Evolutionary conservation across 1,140 invertebrate species (phyloP), one percentile per base, ranked within the genome.

Genomic region (Zaprionus capensis): DNA sequence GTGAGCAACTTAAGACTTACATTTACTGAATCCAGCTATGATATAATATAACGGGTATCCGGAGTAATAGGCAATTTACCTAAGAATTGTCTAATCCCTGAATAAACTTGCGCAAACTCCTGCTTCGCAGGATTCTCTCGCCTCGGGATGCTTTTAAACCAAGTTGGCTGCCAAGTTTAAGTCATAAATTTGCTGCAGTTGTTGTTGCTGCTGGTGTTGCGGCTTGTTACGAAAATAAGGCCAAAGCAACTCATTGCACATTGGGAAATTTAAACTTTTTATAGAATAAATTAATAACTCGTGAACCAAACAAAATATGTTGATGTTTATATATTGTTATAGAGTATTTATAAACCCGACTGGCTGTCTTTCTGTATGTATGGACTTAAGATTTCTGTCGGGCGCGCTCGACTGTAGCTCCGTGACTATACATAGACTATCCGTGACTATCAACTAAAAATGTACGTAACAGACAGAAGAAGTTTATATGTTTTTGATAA

Each of bases 101-200:
- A 24, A 55, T 55, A 55, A 55, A 24, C 51, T 28, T 55, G 20
- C 24, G 24, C 6, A 11, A 7, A 49, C 5, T 41, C 28, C 34
- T 34, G 51, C 14, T 57, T 22, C 15, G 20, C 6, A 24, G 5
- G 51, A 5, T 55, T 56, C 55, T 55, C 49, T 65, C 2, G 17
- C 12, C 44, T 41, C 5, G 15, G 5, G 38, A 15, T 49, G 56
- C 31, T 20, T 62, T 38, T 69, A 4, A 59, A 38, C 36, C 59
- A 38, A 64, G 64, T 62, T 87, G 64, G 80, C 70, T 70, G 68
- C 46, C 53, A 65, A 59, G 41, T 61, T 64, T 71, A 41, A 57
- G 41, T 26, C 14, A 24, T 41, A 41, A n/a, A 41, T 41, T 31
- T 66, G 44, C 17, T 58, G n/a, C 12, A 56, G 46, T 65, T 22